Conservation (phyloP, 2,797 vertebrate genomes). For the Potorous gilbertii region DNA sequence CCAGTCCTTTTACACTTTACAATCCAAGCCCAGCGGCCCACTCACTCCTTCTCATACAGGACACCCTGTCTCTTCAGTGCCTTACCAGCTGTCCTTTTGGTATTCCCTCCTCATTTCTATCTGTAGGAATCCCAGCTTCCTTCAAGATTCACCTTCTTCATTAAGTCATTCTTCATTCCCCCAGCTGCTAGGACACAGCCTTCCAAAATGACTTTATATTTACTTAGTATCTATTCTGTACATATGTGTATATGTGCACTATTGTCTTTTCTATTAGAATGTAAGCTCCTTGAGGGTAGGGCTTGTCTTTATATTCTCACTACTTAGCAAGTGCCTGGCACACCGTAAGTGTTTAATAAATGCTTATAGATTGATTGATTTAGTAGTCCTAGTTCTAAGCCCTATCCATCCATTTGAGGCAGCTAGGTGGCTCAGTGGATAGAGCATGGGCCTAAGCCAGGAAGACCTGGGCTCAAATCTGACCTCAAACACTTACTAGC, state of each 20-base stretch:
- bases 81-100: neutral
- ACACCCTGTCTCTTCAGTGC: neutral
- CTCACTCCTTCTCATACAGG: slow-evolving; percentile 20
- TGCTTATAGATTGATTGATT: neutral
- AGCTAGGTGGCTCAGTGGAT: neutral
- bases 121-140: neutral
- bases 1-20: slow-evolving; percentile 12
- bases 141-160: slow-evolving; percentile 6
- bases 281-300: neutral
- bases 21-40: slow-evolving; percentile 19
- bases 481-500: too few relatives aligned
- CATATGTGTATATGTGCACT: neutral
- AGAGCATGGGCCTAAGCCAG: too few relatives aligned
- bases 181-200: neutral
- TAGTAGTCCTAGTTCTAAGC: neutral
- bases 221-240: neutral
- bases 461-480: too few relatives aligned
- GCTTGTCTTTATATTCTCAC: neutral
- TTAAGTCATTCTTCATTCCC: neutral
- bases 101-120: neutral
- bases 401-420: neutral
- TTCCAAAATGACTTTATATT: neutral
- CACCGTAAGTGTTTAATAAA: neutral
- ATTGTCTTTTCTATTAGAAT: neutral
- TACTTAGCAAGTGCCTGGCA: neutral